phyloP scores from a whole-genome alignment of 2,888 invertebrate genomes.

The Cosmorhoe ocellata region DNA sequence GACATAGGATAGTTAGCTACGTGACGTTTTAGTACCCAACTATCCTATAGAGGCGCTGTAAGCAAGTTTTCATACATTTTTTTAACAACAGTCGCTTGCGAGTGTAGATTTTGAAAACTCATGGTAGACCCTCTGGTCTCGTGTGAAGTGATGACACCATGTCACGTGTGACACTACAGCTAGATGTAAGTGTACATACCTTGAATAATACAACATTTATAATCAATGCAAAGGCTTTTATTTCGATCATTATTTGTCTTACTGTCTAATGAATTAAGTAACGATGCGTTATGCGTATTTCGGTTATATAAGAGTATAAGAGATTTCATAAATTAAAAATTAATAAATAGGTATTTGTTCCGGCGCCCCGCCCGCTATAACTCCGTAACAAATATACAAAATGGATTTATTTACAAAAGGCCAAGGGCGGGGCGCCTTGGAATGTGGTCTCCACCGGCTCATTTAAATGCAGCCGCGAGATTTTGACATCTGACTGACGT shows the following conservation, averaged over 20 bases:
- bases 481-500: conserved; percentile 22
- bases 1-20: too few species aligned
- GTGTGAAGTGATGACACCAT: too few species aligned
- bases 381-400: conserved; percentile 73
- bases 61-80: too few species aligned
- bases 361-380: conserved; percentile 34
- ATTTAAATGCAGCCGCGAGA: conserved; percentile 49
- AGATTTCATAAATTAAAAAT: conserved; percentile 55
- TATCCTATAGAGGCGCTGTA: too few species aligned
- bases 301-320: conserved; percentile 47
- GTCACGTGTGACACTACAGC: not conserved
- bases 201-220: conserved; percentile 52
- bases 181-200: conserved; percentile 25
- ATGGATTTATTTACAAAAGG: conserved; percentile 48
- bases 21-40: too few species aligned
- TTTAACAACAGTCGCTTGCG: too few species aligned
- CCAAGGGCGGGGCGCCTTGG: conserved; percentile 29
- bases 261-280: conserved; percentile 75
- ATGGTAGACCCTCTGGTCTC: too few species aligned
- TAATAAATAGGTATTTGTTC: conserved; percentile 36
- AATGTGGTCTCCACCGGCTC: conserved; percentile 44
- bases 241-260: conserved; percentile 74
- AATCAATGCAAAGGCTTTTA: conserved; percentile 81
- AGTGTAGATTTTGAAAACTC: too few species aligned
- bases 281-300: conserved; percentile 70